Conservation (phyloP, 2,797 vertebrate genomes). For the Sparidentex hasta region DNA sequence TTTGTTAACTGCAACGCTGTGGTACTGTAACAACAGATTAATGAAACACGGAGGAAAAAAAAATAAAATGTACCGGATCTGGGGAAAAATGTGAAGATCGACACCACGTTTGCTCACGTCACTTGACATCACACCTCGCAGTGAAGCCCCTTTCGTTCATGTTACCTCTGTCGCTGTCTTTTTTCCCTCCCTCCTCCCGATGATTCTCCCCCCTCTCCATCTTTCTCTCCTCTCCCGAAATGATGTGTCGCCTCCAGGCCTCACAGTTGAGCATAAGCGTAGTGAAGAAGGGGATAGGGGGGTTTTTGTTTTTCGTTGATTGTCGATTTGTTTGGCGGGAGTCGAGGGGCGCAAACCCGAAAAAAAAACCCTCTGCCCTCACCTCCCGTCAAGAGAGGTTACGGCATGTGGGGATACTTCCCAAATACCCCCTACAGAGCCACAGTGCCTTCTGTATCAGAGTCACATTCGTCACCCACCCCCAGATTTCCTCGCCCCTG, state of each 20-base stretch:
- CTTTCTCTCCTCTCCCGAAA: constrained; percentile 41
- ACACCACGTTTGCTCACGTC: constrained; percentile 62
- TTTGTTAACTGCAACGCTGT: constrained; percentile 41
- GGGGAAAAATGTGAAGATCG: constrained; percentile 48
- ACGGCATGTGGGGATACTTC: constrained; percentile 45
- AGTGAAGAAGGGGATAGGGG: constrained; percentile 25
- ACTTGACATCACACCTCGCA: constrained; percentile 40
- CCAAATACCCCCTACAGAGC: constrained; percentile 77
- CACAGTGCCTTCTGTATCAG: constrained; percentile 87
- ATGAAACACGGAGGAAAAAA: constrained; percentile 12
- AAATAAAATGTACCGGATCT: not conserved
- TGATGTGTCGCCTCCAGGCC: constrained; percentile 41
- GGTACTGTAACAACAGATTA: constrained; percentile 37
- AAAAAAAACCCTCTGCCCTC: constrained; percentile 47
- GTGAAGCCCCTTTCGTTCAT: constrained; percentile 24
- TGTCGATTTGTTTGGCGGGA: constrained; percentile 38
- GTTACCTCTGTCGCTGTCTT: constrained; percentile 29
- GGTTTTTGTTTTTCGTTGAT: constrained; percentile 25
- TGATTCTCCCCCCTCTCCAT: constrained; percentile 14
- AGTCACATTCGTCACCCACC: constrained; percentile 66
- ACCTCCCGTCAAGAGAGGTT: constrained; percentile 50
- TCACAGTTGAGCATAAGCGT: constrained; percentile 45
- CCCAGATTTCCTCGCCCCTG: constrained; percentile 19
- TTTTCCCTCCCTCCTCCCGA: not conserved
- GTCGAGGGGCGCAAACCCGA: constrained; percentile 40